These are phyloP conservation scores for Ganaspis brasiliensis DNA, from an alignment of 2,888 invertebrate species.

Conservation along the genomic window DNA sequence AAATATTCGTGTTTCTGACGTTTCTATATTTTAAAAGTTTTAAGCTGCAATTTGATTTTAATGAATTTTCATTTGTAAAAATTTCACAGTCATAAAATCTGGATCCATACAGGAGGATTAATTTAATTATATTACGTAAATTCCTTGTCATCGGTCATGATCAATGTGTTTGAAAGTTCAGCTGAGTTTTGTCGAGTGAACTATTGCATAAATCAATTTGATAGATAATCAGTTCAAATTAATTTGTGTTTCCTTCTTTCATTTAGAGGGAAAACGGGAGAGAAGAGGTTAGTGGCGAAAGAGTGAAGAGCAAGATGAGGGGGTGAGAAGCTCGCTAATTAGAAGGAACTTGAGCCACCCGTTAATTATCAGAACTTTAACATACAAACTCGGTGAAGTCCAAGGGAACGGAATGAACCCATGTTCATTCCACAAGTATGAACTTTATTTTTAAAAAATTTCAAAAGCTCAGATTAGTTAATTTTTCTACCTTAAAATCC, in stretches of 20 bases:
- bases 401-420: not conserved
- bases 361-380: constrained; percentile 39
- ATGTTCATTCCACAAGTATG: too few species aligned
- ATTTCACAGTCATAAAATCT: too few species aligned
- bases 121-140: not conserved
- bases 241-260: constrained; percentile 8
- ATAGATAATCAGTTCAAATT: constrained; percentile 34
- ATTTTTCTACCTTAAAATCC: not conserved
- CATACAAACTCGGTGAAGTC: not conserved
- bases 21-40: too few species aligned
- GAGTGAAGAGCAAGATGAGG: constrained; percentile 16
- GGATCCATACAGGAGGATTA: not conserved
- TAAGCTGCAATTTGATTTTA: too few species aligned
- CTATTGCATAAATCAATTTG: constrained; percentile 10
- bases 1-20: too few species aligned
- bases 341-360: constrained; percentile 36
- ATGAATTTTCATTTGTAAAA: too few species aligned
- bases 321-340: constrained; percentile 31
- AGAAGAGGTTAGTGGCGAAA: not conserved
- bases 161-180: not conserved
- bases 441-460: not conserved
- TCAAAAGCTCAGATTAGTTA: not conserved
- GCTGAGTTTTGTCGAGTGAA: constrained; percentile 2
- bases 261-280: constrained; percentile 29
- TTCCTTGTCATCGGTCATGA: not conserved